Base-by-base conservation (phyloP, 1,140 invertebrate genomes). In the Achatina immaculata region DNA sequence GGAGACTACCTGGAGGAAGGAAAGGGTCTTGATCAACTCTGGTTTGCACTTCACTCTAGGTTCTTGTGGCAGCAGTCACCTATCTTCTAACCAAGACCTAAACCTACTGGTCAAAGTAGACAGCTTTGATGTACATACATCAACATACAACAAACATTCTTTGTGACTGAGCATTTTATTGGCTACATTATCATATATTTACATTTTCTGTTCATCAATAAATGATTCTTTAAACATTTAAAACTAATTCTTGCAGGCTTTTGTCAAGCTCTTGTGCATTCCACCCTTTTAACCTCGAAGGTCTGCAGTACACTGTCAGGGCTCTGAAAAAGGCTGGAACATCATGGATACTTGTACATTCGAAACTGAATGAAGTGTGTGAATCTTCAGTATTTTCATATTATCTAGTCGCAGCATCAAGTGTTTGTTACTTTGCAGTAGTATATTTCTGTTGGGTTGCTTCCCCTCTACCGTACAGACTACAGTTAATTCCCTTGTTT, bases 341-440 rank as follows among this genome's bases (percentile, higher is more conserved):
- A 1, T 16, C 73, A 24, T 55, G 73, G n/a, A 75, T 75, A 11
- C n/a, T 75, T 36, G 38, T 21, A 14, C 73, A 75, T 62, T 14
- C 40, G 45, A 16, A 48, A 21, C 40, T 73, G 19, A 9, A 4
- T 42, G 7, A 48, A 28, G 71, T 73, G 34, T n/a, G 65, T 68
- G 31, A 14, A n/a, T 68, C 14, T 28, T n/a, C n/a, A n/a, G n/a
- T n/a, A n/a, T n/a, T n/a, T n/a, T n/a, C n/a, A n/a, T n/a, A n/a
- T n/a, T n/a, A n/a, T n/a, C n/a, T n/a, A n/a, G n/a, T n/a, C n/a
- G n/a, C n/a, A n/a, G n/a, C n/a, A n/a, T n/a, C n/a, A n/a, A n/a
- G n/a, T n/a, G n/a, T n/a, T n/a, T n/a, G n/a, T n/a, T n/a, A n/a
- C n/a, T n/a, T n/a, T n/a, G n/a, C n/a, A n/a, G n/a, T n/a, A n/a